Evolutionary conservation across 2,113 vertebrate species (phyloP).

Genomic region (Macquaria australasica): DNA sequence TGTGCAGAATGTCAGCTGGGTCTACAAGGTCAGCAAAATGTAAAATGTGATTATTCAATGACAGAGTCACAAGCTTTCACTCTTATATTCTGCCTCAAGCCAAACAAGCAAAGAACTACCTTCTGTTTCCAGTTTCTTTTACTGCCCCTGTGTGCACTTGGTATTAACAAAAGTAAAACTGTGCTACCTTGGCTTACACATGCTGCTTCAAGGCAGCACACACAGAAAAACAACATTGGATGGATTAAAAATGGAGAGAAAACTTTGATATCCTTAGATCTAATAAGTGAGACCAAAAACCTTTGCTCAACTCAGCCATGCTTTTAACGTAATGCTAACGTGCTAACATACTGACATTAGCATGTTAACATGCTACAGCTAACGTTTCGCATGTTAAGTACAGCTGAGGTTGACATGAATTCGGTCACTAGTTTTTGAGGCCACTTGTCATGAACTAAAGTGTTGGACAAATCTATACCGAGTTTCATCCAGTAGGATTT

Average conservation of each 20-base stretch:
- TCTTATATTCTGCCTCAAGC: not conserved
- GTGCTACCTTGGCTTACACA: not conserved
- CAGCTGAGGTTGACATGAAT: too few relatives aligned
- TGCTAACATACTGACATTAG: too few relatives aligned
- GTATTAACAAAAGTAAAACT: not conserved
- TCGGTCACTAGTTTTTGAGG: too few relatives aligned
- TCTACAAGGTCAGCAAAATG: conserved; percentile 52
- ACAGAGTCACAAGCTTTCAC: not conserved
- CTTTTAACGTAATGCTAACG: too few relatives aligned
- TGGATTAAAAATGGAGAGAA: not conserved
- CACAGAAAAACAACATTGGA: not conserved
- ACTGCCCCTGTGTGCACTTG: not conserved
- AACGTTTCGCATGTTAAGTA: too few relatives aligned
- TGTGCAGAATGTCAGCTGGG: conserved; percentile 52
- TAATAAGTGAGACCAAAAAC: not conserved
- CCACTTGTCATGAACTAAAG: not conserved
- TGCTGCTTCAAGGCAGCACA: not conserved
- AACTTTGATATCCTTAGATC: not conserved
- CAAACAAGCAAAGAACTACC: not conserved
- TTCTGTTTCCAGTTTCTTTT: not conserved
- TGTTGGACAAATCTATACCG: too few relatives aligned
- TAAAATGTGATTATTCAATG: conserved; percentile 38
- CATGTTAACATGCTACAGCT: too few relatives aligned
- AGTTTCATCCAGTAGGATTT: not conserved
- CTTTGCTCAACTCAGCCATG: too few relatives aligned